These are phyloP conservation scores for Porites lutea DNA, from an alignment of 64 coral and sea anemone species.

Conservation along the genomic window DNA sequence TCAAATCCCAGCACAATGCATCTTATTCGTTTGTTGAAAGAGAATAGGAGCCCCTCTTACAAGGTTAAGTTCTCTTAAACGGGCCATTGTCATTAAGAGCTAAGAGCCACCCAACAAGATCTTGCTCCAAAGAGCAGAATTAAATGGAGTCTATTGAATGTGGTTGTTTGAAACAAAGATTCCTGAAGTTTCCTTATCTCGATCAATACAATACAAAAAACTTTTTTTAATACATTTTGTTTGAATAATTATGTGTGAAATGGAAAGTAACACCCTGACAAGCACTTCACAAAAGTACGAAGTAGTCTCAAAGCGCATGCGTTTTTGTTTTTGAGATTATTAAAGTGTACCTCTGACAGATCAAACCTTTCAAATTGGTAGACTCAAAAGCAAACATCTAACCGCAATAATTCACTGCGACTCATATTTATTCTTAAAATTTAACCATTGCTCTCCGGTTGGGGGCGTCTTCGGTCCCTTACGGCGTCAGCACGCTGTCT, in stretches of 20 bases:
- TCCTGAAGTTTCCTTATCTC: conserved; percentile 43
- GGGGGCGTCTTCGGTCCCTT: neutral
- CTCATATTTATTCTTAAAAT: neutral
- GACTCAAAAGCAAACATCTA: conserved; percentile 22
- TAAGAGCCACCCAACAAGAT: neutral
- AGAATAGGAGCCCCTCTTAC: conserved; percentile 29
- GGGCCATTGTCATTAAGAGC: conserved; percentile 11
- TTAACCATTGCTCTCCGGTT: neutral
- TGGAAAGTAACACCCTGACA: conserved; percentile 1
- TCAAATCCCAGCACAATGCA: conserved; percentile 33
- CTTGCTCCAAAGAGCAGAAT: neutral
- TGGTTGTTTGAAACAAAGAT: conserved; percentile 44
- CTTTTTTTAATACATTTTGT: conserved; percentile 2
- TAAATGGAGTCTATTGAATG: conserved; percentile 12
- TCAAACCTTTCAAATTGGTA: conserved; percentile 23
- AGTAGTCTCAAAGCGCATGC: neutral
- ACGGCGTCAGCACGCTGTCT: conserved; percentile 7
- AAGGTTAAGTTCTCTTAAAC: conserved; percentile 50
- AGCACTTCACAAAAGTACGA: neutral
- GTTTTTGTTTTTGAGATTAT: neutral
- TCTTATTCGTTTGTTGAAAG: conserved; percentile 41
- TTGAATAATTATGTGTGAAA: conserved; percentile 20
- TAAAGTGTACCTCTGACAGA: conserved; percentile 1
- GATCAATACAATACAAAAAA: conserved; percentile 32
- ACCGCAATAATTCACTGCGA: neutral